These are phyloP conservation scores for Melanotaenia boesemani DNA, from an alignment of 2,797 vertebrate genomes.

Conservation along the genomic window DNA sequence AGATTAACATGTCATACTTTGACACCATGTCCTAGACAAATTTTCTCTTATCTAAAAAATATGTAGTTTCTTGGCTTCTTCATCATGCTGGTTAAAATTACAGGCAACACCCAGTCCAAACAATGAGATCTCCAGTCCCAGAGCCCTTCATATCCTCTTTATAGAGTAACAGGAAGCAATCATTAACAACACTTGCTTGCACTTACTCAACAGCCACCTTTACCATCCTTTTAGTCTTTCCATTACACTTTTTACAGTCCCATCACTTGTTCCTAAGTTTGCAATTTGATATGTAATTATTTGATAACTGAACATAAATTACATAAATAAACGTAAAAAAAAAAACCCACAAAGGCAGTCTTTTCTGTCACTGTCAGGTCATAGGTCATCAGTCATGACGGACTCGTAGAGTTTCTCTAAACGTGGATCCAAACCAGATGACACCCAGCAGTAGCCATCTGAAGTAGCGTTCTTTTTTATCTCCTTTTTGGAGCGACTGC, in stretches of 20 bases:
- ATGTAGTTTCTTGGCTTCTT: neutral
- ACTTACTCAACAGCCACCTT: too few species aligned
- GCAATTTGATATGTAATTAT: neutral
- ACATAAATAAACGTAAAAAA: conserved; percentile 48
- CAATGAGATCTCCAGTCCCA: neutral
- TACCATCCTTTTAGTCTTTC: too few species aligned
- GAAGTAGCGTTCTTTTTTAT: conserved; percentile 70
- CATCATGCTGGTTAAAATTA: neutral
- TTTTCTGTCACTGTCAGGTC: conserved; percentile 39
- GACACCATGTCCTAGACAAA: neutral
- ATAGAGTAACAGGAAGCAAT: conserved; percentile 2
- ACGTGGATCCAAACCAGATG: conserved; percentile 77
- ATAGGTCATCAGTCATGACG: conserved; percentile 74
- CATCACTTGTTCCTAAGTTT: too few species aligned
- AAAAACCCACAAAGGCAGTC: neutral
- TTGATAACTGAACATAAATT: conserved; percentile 41
- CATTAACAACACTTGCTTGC: too few species aligned
- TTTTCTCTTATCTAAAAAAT: neutral
- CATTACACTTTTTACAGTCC: too few species aligned
- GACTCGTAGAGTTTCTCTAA: conserved; percentile 76
- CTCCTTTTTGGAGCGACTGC: conserved; percentile 69
- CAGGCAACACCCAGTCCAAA: neutral
- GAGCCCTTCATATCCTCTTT: neutral
- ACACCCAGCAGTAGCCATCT: conserved; percentile 86
- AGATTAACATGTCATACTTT: neutral